A percentile compares a stretch with the other conserved stretches of the same genome.
Evolutionary conservation across 1,140 invertebrate genomes (phyloP).

Genomic region (Drosophila kanapiae): DNA sequence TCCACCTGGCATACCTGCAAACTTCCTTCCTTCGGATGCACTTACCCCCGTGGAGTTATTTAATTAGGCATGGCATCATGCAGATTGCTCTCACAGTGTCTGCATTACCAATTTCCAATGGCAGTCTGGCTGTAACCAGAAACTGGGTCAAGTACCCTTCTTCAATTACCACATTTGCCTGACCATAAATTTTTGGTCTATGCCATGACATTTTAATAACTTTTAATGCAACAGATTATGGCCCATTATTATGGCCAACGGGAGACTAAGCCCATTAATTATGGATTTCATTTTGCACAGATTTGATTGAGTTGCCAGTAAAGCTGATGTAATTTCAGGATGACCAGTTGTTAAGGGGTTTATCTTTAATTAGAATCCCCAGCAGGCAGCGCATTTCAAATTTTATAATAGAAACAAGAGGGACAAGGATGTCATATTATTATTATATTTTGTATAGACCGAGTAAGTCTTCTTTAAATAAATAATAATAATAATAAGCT

Average conservation of each 20-base stretch:
- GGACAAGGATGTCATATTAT: too few species aligned
- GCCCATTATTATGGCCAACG: slow-evolving; percentile 42
- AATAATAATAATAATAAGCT: too few species aligned
- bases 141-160: slow-evolving; percentile 63
- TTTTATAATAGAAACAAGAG: not conserved
- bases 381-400: not conserved
- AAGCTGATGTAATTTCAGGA: not conserved
- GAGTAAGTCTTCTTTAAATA: not conserved
- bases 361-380: not conserved
- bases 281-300: slow-evolving; percentile 48
- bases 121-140: slow-evolving; percentile 6
- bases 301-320: slow-evolving; percentile 33
- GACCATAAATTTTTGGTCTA: slow-evolving; percentile 41
- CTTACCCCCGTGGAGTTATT: slow-evolving; percentile 52
- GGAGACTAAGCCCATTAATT: slow-evolving; percentile 42
- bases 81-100: slow-evolving; percentile 32
- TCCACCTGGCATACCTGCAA: slow-evolving; percentile 22
- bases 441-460: not conserved
- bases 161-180: slow-evolving; percentile 56
- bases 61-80: slow-evolving; percentile 56
- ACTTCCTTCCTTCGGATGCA: slow-evolving; percentile 3
- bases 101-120: slow-evolving; percentile 42
- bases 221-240: slow-evolving; percentile 60
- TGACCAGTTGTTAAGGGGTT: slow-evolving; percentile 1
- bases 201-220: slow-evolving; percentile 57